phyloP scores from a whole-genome alignment of 2,888 invertebrate species.

The Mactromeris polynyma region DNA sequence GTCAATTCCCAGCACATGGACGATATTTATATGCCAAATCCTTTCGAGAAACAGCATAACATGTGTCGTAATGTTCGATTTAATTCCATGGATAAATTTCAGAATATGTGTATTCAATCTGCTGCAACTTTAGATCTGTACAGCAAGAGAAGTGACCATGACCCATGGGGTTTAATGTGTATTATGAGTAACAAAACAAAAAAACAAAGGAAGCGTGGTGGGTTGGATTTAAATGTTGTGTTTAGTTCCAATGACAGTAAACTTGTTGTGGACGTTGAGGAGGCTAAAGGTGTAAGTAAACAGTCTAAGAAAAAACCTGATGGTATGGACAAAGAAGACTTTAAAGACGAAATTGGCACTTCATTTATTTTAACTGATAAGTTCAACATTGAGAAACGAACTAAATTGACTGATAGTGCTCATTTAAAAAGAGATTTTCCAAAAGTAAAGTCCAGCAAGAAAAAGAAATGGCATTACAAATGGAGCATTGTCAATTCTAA shows the following conservation, averaged over 20 bases:
- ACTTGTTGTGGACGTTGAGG: background rate
- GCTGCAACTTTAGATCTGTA: background rate
- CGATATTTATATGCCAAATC: slow-evolving; percentile 33
- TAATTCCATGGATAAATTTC: slow-evolving; percentile 5
- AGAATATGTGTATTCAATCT: slow-evolving; percentile 2
- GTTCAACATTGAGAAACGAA: too few relatives aligned
- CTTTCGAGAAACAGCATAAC: slow-evolving; percentile 33
- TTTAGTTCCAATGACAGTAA: background rate
- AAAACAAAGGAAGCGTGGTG: background rate
- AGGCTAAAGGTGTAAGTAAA: background rate
- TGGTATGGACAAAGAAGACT: too few relatives aligned
- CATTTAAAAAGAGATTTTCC: too few relatives aligned
- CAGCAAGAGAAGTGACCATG: background rate
- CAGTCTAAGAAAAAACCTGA: too few relatives aligned
- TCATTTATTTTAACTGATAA: too few relatives aligned
- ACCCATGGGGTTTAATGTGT: slow-evolving; percentile 18
- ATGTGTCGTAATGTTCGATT: slow-evolving; percentile 29
- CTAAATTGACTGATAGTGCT: too few relatives aligned
- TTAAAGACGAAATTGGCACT: too few relatives aligned
- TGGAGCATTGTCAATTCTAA: too few relatives aligned
- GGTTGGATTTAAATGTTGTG: background rate
- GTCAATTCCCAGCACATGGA: slow-evolving; percentile 4
- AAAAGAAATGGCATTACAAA: too few relatives aligned
- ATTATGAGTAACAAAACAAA: background rate
- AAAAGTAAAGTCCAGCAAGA: too few relatives aligned